phyloP scores from a whole-genome alignment of 30 jellyfish, hydroid and myxozoan genomes.

The Aurelia sp. region DNA sequence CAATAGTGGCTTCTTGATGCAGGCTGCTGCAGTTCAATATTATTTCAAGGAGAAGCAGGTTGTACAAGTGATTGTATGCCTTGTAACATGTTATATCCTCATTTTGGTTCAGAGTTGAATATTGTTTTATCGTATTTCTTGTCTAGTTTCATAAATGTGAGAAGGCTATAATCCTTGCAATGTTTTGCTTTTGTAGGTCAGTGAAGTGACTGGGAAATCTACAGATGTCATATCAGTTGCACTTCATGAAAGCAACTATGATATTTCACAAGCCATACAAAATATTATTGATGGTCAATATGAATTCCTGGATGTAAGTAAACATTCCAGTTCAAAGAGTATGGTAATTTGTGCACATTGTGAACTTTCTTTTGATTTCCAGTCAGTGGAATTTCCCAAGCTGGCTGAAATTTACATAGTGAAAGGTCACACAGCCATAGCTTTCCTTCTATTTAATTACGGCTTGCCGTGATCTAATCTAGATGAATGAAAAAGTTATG shows the following conservation, averaged over 20 bases:
- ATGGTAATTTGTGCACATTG: background rate
- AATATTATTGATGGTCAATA: constrained; percentile 82
- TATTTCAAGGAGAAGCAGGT: too few relatives aligned
- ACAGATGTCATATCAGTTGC: constrained; percentile 88
- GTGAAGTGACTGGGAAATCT: constrained; percentile 84
- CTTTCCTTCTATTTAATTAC: too few relatives aligned
- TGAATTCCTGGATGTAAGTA: constrained; percentile 67
- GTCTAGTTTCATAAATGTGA: background rate
- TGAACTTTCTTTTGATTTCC: too few relatives aligned
- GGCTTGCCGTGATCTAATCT: too few relatives aligned
- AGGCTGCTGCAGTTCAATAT: too few relatives aligned
- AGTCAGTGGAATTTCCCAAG: too few relatives aligned
- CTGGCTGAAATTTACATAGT: too few relatives aligned
- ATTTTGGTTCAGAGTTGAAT: too few relatives aligned
- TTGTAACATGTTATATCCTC: background rate
- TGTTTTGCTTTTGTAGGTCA: constrained; percentile 47
- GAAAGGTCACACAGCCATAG: background rate
- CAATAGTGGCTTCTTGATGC: too few relatives aligned
- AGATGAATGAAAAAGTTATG: too few relatives aligned
- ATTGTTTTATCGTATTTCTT: background rate
- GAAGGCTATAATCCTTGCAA: background rate
- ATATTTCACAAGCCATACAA: constrained; percentile 80
- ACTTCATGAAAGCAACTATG: constrained; percentile 92
- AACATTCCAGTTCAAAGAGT: background rate
- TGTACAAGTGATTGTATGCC: background rate